These are phyloP conservation scores for Nothobranchius kuhntae DNA, from an alignment of 2,113 vertebrate species.

Conservation along the genomic window DNA sequence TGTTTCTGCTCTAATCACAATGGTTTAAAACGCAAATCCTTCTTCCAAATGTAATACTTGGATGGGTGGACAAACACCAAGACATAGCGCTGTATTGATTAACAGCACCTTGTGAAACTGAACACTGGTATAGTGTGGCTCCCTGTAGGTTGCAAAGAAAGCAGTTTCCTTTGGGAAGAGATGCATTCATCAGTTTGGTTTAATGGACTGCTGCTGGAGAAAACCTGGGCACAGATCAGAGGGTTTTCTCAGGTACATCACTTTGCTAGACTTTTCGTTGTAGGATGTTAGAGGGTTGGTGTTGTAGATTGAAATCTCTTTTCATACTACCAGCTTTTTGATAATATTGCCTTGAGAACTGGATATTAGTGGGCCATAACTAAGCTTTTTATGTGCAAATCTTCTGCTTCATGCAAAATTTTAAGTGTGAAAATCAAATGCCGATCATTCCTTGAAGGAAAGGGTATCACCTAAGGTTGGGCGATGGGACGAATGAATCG, in stretches of 20 bases:
- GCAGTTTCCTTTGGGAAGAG: conserved; percentile 49
- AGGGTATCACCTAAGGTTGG: too few species aligned
- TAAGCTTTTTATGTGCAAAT: too few species aligned
- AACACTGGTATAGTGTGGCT: conserved; percentile 26
- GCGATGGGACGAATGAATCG: too few species aligned
- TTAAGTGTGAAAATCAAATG: too few species aligned
- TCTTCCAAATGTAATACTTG: neutral
- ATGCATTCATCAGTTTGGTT: conserved; percentile 46
- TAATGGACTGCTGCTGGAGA: conserved; percentile 4
- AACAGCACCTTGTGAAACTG: conserved; percentile 12
- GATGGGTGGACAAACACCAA: conserved; percentile 2
- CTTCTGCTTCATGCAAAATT: too few species aligned
- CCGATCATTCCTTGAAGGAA: too few species aligned
- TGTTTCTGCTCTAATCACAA: conserved; percentile 12
- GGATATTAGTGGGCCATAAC: too few species aligned
- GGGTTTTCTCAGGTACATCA: neutral
- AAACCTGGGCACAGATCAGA: conserved; percentile 11
- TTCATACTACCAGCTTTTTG: too few species aligned
- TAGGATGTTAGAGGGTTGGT: too few species aligned
- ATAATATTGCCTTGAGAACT: too few species aligned
- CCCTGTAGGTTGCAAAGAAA: conserved; percentile 27
- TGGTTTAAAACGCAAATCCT: neutral
- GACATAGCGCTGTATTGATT: conserved; percentile 20
- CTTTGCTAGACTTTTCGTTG: neutral
- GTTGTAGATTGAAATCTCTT: too few species aligned